These are phyloP conservation scores for Zeuzera pyrina DNA, from an alignment of 2,888 invertebrate genomes.

Conservation along the genomic window DNA sequence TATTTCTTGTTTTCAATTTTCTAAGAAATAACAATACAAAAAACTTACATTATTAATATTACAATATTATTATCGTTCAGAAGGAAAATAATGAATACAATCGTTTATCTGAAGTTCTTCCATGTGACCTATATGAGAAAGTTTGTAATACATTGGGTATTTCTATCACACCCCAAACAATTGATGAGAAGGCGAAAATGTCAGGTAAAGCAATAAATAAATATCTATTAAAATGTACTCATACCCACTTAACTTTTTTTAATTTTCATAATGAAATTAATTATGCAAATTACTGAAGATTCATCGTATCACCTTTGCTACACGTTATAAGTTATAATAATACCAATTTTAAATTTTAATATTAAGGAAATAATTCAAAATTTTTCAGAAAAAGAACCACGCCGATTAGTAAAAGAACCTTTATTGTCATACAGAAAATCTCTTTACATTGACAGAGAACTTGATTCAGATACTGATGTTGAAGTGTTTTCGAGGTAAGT, in stretches of 20 bases:
- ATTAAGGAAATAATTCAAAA: no score
- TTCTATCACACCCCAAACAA: conserved; percentile 18
- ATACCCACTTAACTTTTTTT: neutral
- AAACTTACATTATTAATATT: no score
- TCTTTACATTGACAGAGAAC: conserved; percentile 40
- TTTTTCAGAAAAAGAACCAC: conserved; percentile 20
- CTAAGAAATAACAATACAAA: no score
- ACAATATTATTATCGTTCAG: conserved; percentile 19
- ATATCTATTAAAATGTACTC: neutral
- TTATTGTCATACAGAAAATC: conserved; percentile 44
- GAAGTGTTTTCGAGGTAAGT: conserved; percentile 42
- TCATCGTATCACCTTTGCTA: neutral
- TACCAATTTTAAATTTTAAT: no score
- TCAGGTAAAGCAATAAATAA: conserved; percentile 23
- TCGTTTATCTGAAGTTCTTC: conserved; percentile 40
- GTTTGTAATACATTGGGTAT: conserved; percentile 47
- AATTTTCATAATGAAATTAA: neutral
- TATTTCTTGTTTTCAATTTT: no score
- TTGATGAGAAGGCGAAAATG: conserved; percentile 13
- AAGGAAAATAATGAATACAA: conserved; percentile 33
- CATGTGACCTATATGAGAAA: conserved; percentile 43
- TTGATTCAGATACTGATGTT: conserved; percentile 61
- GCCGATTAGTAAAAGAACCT: conserved; percentile 36
- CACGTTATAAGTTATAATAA: no score
- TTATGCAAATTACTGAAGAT: neutral